Evolutionary conservation across 2,113 vertebrate species (phyloP).

Genomic region (Mustela lutreola): DNA sequence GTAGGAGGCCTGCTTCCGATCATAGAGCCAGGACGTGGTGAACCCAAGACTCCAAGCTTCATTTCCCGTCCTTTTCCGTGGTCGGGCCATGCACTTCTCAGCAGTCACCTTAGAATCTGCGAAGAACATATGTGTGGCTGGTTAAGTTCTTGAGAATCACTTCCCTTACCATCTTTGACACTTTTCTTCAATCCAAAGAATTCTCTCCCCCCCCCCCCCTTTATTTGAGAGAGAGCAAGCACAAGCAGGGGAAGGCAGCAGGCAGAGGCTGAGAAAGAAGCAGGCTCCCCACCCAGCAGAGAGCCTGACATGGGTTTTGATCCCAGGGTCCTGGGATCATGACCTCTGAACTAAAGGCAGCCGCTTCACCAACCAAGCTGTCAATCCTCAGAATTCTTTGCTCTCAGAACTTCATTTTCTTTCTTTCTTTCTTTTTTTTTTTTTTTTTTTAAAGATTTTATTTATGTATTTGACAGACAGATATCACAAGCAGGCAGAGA

Average conservation of each 20-base stretch:
- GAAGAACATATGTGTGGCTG: neutral
- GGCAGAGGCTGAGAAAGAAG: too few species aligned
- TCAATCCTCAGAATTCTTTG: neutral
- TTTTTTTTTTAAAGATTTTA: too few species aligned
- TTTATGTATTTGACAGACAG: too few species aligned
- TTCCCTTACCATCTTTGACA: neutral
- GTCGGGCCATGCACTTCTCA: neutral
- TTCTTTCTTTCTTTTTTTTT: too few species aligned
- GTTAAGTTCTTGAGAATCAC: neutral
- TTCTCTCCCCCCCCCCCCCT: neutral
- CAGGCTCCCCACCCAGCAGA: too few species aligned
- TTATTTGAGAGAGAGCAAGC: too few species aligned
- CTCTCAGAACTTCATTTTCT: neutral
- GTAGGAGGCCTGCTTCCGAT: rapidly evolving
- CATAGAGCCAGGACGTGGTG: rapidly evolving
- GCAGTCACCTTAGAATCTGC: neutral
- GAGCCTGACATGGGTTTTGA: too few species aligned
- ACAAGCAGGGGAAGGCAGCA: too few species aligned
- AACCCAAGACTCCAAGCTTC: neutral
- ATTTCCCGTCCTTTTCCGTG: neutral
- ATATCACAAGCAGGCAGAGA: too few species aligned
- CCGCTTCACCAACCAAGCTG: too few species aligned
- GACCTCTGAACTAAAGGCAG: too few species aligned
- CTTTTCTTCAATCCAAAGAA: neutral
- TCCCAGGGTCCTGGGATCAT: too few species aligned